These are phyloP conservation scores for Coenonympha arcania DNA, from an alignment of 2,888 invertebrate genomes.

Conservation along the genomic window DNA sequence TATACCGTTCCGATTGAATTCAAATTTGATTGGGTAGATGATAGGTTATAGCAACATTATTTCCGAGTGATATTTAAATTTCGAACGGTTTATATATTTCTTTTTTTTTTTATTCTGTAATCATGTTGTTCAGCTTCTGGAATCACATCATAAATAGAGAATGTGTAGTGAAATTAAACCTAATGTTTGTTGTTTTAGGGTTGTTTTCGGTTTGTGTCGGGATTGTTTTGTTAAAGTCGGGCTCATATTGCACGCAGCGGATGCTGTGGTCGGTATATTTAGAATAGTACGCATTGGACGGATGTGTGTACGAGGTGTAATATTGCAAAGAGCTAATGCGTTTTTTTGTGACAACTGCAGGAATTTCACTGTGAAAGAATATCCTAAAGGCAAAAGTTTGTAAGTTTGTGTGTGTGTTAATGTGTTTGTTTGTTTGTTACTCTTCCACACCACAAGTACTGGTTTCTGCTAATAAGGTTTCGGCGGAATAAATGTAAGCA, in stretches of 20 bases:
- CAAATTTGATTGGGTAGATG: slow-evolving; percentile 11
- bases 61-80: slow-evolving; percentile 49
- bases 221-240: slow-evolving; percentile 39
- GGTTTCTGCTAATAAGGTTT: too few relatives aligned
- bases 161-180: slow-evolving; percentile 23
- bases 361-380: not conserved
- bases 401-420: too few relatives aligned
- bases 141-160: slow-evolving; percentile 38
- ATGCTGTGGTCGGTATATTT: slow-evolving; percentile 48
- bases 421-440: not conserved
- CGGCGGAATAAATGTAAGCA: too few relatives aligned
- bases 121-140: slow-evolving; percentile 45
- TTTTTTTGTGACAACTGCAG: slow-evolving; percentile 16
- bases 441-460: too few relatives aligned
- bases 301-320: slow-evolving; percentile 50
- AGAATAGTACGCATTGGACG: slow-evolving; percentile 44
- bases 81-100: slow-evolving; percentile 41
- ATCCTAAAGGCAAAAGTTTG: not conserved
- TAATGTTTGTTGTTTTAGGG: slow-evolving; percentile 26
- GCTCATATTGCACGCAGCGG: slow-evolving; percentile 41
- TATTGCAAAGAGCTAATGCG: slow-evolving; percentile 37
- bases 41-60: slow-evolving; percentile 35
- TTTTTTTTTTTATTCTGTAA: slow-evolving; percentile 37
- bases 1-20: slow-evolving; percentile 19
- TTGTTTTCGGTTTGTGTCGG: slow-evolving; percentile 25